Evolutionary conservation across 1,140 invertebrate species (phyloP).

Genomic region (Habropoda laboriosa): DNA sequence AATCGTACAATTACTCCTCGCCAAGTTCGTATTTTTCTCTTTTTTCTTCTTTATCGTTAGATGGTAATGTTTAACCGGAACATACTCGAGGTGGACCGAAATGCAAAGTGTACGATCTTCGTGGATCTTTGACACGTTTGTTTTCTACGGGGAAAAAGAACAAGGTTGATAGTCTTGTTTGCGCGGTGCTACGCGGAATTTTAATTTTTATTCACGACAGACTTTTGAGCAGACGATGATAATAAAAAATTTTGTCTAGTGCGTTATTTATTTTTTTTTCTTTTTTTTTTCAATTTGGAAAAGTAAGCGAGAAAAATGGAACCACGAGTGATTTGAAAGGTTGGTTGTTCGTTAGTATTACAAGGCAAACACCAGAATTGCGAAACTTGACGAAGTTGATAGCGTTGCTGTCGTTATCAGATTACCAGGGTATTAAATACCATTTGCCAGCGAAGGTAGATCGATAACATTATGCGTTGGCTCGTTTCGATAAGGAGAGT

Average conservation of each 20-base stretch:
- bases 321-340: conserved; percentile 33
- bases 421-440: conserved; percentile 50
- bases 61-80: conserved; percentile 16
- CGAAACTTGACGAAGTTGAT: conserved; percentile 55
- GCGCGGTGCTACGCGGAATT: background rate
- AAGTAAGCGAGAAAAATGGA: conserved; percentile 33
- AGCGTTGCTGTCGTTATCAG: conserved; percentile 55
- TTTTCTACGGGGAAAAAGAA: background rate
- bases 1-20: conserved; percentile 6
- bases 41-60: too few species aligned
- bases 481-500: background rate
- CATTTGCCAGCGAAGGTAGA: conserved; percentile 14
- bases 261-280: too few species aligned
- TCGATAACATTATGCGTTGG: conserved; percentile 45
- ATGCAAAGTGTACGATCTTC: background rate
- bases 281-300: too few species aligned
- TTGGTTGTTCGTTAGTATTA: conserved; percentile 63
- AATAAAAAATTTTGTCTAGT: too few species aligned
- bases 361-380: conserved; percentile 57
- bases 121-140: background rate
- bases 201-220: too few species aligned
- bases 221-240: too few species aligned
- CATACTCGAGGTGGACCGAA: background rate
- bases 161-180: background rate
- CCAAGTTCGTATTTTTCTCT: background rate